Conservation (phyloP, 1,140 invertebrate genomes). For the Bemisia tabaci region DNA sequence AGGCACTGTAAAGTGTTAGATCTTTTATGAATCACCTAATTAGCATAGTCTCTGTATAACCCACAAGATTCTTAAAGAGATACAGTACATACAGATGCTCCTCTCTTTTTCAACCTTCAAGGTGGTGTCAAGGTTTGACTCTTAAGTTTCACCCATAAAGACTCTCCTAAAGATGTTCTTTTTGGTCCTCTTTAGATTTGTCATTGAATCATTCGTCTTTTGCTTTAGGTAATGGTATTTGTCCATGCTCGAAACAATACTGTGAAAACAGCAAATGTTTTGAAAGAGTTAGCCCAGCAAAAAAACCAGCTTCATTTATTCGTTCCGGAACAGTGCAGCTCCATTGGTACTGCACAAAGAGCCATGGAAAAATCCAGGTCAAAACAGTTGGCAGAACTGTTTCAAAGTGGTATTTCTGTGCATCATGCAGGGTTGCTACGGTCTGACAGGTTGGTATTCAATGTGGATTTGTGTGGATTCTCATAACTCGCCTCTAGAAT, state of each 20-base stretch:
- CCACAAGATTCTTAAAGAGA: too few relatives aligned
- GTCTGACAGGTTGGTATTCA: constrained; percentile 49
- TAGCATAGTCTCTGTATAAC: too few relatives aligned
- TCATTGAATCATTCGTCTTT: constrained; percentile 11
- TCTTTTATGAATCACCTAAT: too few relatives aligned
- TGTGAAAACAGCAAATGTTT: constrained; percentile 61
- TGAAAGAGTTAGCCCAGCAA: constrained; percentile 61
- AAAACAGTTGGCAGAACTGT: constrained; percentile 65
- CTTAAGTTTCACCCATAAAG: too few relatives aligned
- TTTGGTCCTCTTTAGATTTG: constrained; percentile 3
- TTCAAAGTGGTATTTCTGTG: constrained; percentile 77
- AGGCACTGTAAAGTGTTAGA: too few relatives aligned
- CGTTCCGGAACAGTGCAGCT: constrained; percentile 43
- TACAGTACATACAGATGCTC: too few relatives aligned
- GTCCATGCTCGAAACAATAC: constrained; percentile 97
- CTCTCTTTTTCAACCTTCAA: too few relatives aligned
- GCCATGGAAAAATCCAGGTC: constrained; percentile 54
- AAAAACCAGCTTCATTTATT: constrained; percentile 56
- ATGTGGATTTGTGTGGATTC: constrained; percentile 1
- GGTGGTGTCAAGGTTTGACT: too few relatives aligned
- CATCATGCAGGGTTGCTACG: constrained; percentile 95
- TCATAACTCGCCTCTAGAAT: background rate
- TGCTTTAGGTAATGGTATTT: constrained; percentile 84
- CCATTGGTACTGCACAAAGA: constrained; percentile 44
- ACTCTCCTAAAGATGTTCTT: too few relatives aligned